Evolutionary conservation across 2,888 invertebrate species (phyloP), one percentile per base, ranked within the genome.

Genomic region (Troides aeacus): DNA sequence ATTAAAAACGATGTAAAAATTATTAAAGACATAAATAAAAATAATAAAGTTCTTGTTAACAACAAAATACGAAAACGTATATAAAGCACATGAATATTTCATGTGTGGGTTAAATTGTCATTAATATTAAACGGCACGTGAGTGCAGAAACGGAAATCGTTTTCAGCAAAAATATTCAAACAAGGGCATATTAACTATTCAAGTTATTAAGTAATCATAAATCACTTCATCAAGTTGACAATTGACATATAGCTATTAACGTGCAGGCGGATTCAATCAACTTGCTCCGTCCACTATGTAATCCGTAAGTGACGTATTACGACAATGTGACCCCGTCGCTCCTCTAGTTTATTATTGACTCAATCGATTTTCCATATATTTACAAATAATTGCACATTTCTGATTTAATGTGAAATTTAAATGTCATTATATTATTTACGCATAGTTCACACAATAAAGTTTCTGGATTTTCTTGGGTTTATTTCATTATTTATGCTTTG

Each of bases 191-290:
- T 67, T 64, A 62, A 68, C 64, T 68, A 71, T 62, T 74, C 71
- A 76, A 78, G 78, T 84, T 84, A 85, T 88, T 85, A 86, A 85
- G 84, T 86, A 83, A 87, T 89, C 85, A 81, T 79, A 78, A 84
- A 84, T 84, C 84, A 83, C 77, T 39, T 84, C 82, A 82, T 80
- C 74, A 72, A 72, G 82, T 39, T 84, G 86, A 85, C 82, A 81
- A 81, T 79, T 87, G 90, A 89, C 88, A 89, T 89, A 90, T 87
- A 85, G 86, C 86, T 83, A 85, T 90, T 88, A 86, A 85, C 82
- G 87, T 84, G 77, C 77, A 76, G 74, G 72, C 79, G 79, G 79
- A 83, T 82, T 83, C 81, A 81, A 87, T 89, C 85, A 85, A 81
- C 80, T 78, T 78, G 70, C 77, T 74, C 73, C 66, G 73, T 70